Conservation (phyloP, 30 jellyfish, hydroid and myxozoan species). For the Aurelia coerulea region DNA sequence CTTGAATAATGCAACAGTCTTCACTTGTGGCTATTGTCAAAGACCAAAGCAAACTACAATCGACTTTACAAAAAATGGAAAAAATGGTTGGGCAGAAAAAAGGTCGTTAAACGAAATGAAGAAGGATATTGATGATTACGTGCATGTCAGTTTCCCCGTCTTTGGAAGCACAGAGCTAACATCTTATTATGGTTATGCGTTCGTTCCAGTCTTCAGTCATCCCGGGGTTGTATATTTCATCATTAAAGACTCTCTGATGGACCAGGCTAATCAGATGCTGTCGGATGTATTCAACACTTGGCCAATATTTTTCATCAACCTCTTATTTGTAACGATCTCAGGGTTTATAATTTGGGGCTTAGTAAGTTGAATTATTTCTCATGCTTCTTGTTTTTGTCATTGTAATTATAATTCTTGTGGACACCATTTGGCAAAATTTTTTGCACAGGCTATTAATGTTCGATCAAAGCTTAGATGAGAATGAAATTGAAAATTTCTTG, state of each 20-base stretch:
- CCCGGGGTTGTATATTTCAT: constrained; percentile 72
- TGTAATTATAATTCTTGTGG: too few relatives aligned
- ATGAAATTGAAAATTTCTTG: too few relatives aligned
- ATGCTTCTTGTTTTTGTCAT: too few relatives aligned
- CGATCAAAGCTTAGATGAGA: too few relatives aligned
- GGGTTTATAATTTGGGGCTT: constrained; percentile 65
- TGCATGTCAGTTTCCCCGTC: constrained; percentile 68
- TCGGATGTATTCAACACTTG: constrained; percentile 31
- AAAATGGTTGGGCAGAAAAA: constrained; percentile 76
- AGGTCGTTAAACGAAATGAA: constrained; percentile 38
- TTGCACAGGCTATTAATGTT: too few relatives aligned
- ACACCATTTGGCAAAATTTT: too few relatives aligned
- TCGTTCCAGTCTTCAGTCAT: constrained; percentile 65
- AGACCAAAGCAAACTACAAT: constrained; percentile 17
- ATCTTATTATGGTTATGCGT: constrained; percentile 54
- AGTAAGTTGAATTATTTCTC: constrained; percentile 34
- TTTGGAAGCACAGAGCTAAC: constrained; percentile 58
- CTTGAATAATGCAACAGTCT: constrained; percentile 28
- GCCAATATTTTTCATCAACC: constrained; percentile 70
- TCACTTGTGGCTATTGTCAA: constrained; percentile 58
- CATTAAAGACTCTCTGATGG: constrained; percentile 46
- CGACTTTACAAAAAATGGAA: constrained; percentile 57
- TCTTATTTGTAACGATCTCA: constrained; percentile 38
- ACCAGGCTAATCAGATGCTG: constrained; percentile 17
- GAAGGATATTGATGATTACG: constrained; percentile 56